Percentiles rank a stretch among this genome's conserved stretches.
Conservation (phyloP, 2,113 vertebrate genomes). For the Calonectris borealis region DNA sequence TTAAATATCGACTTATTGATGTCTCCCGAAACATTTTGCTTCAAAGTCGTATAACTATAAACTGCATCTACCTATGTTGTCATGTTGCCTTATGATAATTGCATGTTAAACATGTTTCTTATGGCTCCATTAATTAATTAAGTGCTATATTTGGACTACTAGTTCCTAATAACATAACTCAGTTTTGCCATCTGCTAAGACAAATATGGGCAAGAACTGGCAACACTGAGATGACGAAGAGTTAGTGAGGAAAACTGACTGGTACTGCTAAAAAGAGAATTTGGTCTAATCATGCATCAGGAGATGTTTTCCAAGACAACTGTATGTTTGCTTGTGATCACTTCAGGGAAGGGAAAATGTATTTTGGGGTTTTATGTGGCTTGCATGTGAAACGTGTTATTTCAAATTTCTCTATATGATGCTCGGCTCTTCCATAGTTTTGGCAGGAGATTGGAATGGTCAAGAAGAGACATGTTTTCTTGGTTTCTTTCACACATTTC, state of each 20-base stretch:
- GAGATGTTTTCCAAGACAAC: neutral
- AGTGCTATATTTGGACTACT: neutral
- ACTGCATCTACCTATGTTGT: neutral
- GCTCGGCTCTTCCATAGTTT: neutral
- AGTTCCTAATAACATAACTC: neutral
- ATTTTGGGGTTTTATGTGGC: neutral
- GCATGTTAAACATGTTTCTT: neutral
- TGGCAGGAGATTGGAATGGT: neutral
- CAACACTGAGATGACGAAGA: neutral
- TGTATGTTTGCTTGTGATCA: neutral
- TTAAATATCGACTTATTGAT: neutral
- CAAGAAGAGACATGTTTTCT: neutral
- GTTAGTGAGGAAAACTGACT: neutral
- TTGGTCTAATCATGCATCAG: neutral
- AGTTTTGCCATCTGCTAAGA: neutral
- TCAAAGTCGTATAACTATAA: neutral
- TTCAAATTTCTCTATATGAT: neutral
- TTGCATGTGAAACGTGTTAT: neutral
- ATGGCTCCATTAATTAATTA: neutral
- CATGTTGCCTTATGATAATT: neutral
- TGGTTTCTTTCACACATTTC: neutral
- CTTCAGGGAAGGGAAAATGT: neutral
- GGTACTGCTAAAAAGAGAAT: neutral
- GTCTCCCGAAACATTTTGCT: neutral
- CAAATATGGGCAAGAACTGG: neutral